phyloP scores from a whole-genome alignment of 2,888 invertebrate species.

The Drosophila fungiperda region DNA sequence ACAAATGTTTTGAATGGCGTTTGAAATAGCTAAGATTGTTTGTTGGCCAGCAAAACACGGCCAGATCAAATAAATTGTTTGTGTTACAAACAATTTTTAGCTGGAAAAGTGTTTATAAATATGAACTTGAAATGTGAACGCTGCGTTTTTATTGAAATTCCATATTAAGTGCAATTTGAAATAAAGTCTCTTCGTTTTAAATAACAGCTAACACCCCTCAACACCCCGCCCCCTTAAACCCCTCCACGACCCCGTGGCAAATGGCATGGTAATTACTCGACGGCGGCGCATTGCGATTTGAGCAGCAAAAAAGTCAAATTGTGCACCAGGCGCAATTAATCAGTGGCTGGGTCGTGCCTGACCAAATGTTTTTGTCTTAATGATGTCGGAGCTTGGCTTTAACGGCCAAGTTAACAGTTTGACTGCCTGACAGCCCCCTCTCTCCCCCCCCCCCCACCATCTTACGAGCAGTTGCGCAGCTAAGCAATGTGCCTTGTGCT shows the following conservation, averaged over 20 bases:
- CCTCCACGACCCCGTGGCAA: slow-evolving; percentile 20
- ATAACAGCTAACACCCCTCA: not conserved
- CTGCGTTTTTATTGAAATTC: slow-evolving; percentile 52
- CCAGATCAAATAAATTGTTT: slow-evolving; percentile 70
- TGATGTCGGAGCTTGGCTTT: slow-evolving; percentile 67
- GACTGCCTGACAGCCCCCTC: slow-evolving; percentile 10
- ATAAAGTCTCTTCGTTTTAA: slow-evolving; percentile 52
- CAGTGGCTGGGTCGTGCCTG: slow-evolving; percentile 77
- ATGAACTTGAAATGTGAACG: slow-evolving; percentile 62
- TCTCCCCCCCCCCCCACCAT: too few relatives aligned
- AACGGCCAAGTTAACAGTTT: slow-evolving; percentile 43
- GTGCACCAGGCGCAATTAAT: slow-evolving; percentile 74
- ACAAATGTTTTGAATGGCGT: slow-evolving; percentile 18
- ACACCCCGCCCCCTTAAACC: not conserved
- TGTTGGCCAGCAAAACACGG: slow-evolving; percentile 39
- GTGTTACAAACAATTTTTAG: slow-evolving; percentile 23
- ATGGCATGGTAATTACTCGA: slow-evolving; percentile 77
- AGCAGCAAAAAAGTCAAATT: slow-evolving; percentile 80
- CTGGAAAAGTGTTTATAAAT: slow-evolving; percentile 35
- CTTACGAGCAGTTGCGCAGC: not conserved
- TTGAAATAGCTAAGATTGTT: slow-evolving; percentile 17
- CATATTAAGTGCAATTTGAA: slow-evolving; percentile 78
- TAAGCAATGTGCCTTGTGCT: slow-evolving; percentile 13
- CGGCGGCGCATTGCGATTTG: slow-evolving; percentile 64
- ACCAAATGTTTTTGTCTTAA: slow-evolving; percentile 77